Evolutionary conservation across 2,113 vertebrate genomes (phyloP), one percentile per base, ranked within the genome.

Genomic region (Megatriorchis doriae): DNA sequence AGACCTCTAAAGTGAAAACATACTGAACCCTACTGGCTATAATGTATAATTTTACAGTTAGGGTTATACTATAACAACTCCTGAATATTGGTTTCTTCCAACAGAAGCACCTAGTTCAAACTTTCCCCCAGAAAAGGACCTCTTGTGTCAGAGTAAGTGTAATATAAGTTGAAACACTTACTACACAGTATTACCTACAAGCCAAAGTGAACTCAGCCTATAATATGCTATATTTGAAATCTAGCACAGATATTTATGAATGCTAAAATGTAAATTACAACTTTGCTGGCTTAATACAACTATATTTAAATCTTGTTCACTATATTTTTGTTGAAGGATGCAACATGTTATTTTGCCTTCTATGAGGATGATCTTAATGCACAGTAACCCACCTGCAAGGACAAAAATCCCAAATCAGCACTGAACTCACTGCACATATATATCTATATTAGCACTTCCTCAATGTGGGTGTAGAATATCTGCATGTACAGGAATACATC

Each of bases 1-100:
- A 72, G 40, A 82, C 43, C 31, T 87, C 32, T 84, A 47, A 74
- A 90, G 10, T 72, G 45, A 94, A 96, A 96, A 93, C 53, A 92
- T 45, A 95, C 58, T 91, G 90, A 94, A 96, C 87, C 20, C 73
- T 91, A 87, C 68, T 88, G 67, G 79, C 38, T 89, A 42, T 48
- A 90, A 86, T 0, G 0, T 36, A 82, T 16, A 63, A 68, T 52
- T 83, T 92, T 90, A 65, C 47, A 65, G 43, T 43, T 72, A 53
- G 4, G 11, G 50, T 78, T 78, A 59, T 23, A 82, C 8, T 53
- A 0, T 42, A 73, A 40, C 45, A 89, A 45, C 19, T 85, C 32
- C 25, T 56, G 25, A 20, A 82, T 82, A 88, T 2, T 36, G 19
- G 19, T 82, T 86, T 50, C 66, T 72, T 72, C 52, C 61, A 88